A percentile compares a stretch with the other conserved stretches of the same genome.
phyloP scores from a whole-genome alignment of 2,888 invertebrate genomes.

The Gortyna flavago region DNA sequence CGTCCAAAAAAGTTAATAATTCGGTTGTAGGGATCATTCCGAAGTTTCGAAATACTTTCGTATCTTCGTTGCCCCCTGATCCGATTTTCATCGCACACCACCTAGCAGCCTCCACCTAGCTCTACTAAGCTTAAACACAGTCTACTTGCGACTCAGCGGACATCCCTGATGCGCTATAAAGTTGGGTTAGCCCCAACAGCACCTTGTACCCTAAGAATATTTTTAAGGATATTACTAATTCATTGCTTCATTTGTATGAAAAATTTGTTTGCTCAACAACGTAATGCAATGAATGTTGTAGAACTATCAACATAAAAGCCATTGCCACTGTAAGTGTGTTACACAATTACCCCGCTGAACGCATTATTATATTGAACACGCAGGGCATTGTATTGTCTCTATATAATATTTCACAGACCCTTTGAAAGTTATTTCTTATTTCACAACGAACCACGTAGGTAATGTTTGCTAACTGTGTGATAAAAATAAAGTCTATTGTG shows the following conservation, averaged over 20 bases:
- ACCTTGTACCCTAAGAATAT: background rate
- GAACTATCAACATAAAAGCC: background rate
- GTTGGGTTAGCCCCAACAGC: background rate
- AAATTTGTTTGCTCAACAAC: too few species aligned
- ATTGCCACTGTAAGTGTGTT: background rate
- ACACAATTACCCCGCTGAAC: background rate
- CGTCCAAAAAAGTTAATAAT: too few species aligned
- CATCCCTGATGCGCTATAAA: background rate
- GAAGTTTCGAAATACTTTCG: too few species aligned
- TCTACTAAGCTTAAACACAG: background rate
- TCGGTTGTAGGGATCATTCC: too few species aligned
- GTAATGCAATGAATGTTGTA: background rate
- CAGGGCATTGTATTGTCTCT: background rate
- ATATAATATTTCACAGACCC: conserved; percentile 6
- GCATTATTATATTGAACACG: background rate
- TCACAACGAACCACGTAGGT: conserved; percentile 25
- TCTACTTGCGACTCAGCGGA: background rate
- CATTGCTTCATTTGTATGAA: too few species aligned
- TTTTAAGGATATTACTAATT: too few species aligned
- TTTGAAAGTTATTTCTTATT: conserved; percentile 32
- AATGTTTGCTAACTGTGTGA: conserved; percentile 50
- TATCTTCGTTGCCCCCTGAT: too few species aligned
- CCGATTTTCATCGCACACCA: too few species aligned
- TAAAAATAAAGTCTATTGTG: conserved; percentile 55
- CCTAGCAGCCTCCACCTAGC: too few species aligned